phyloP scores from a whole-genome alignment of 1,140 invertebrate species.

The Zaprionus camerounensis region DNA sequence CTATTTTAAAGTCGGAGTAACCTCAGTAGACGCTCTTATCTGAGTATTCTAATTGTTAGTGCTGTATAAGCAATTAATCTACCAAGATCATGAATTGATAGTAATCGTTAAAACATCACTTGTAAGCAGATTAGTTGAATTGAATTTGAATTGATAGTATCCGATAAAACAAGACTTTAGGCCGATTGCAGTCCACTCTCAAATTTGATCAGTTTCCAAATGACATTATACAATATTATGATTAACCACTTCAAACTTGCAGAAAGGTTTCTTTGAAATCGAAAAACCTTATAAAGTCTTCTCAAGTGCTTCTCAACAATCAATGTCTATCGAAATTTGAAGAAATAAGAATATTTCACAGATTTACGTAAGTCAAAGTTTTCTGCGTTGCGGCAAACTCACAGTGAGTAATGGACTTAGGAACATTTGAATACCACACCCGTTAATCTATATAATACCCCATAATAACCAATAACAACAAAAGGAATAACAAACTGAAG shows the following conservation, averaged over 20 bases:
- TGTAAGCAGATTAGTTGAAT: neutral
- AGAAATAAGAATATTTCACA: neutral
- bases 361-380: neutral
- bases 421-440: conserved; percentile 14
- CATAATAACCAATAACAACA: conserved; percentile 33
- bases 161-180: neutral
- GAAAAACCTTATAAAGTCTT: too few relatives aligned
- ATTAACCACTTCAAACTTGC: too few relatives aligned
- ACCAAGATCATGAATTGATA: too few relatives aligned
- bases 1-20: too few relatives aligned
- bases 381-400: neutral
- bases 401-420: neutral
- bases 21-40: too few relatives aligned
- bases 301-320: neutral
- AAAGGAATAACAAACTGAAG: neutral
- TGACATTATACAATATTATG: too few relatives aligned
- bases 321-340: neutral
- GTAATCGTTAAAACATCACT: neutral
- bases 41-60: too few relatives aligned
- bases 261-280: too few relatives aligned
- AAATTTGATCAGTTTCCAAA: too few relatives aligned
- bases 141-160: neutral
- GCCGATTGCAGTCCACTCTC: too few relatives aligned
- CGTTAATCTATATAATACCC: conserved; percentile 11
- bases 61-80: too few relatives aligned